Evolutionary conservation across 2,888 invertebrate species (phyloP).

Genomic region (Erannis defoliaria): DNA sequence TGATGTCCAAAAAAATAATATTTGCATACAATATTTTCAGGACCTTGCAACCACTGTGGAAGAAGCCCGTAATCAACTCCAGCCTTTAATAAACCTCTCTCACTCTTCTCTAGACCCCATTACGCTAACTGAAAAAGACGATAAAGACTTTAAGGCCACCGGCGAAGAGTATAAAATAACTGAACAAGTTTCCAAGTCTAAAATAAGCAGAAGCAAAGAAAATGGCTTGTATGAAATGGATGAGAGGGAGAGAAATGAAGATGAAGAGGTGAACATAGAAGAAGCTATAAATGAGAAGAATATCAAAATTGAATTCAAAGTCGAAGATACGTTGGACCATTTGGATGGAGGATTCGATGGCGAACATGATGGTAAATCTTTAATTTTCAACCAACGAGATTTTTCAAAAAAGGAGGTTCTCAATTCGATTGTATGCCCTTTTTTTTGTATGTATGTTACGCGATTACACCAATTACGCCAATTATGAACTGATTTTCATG

Average conservation of each 20-base stretch:
- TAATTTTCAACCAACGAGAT: no score
- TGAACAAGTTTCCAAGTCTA: background rate
- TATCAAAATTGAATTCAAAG: slow-evolving; percentile 65
- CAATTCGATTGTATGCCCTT: no score
- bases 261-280: background rate
- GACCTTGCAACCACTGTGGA: slow-evolving; percentile 27
- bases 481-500: no score
- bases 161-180: slow-evolving; percentile 3
- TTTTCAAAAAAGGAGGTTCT: no score
- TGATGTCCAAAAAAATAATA: no score
- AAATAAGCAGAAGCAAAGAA: background rate
- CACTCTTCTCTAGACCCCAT: slow-evolving; percentile 9
- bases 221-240: background rate
- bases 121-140: slow-evolving; percentile 11
- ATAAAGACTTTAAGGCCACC: background rate
- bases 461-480: no score
- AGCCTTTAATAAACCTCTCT: slow-evolving; percentile 18
- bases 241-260: background rate
- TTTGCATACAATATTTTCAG: no score
- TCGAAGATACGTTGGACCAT: slow-evolving; percentile 54
- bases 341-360: slow-evolving; percentile 58
- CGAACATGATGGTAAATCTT: slow-evolving; percentile 54
- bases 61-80: slow-evolving; percentile 24
- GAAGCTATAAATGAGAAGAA: background rate
- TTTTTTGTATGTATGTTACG: no score